Evolutionary conservation across 2,888 invertebrate genomes (phyloP), one percentile per base, ranked within the genome.

Genomic region (Eurois occulta): DNA sequence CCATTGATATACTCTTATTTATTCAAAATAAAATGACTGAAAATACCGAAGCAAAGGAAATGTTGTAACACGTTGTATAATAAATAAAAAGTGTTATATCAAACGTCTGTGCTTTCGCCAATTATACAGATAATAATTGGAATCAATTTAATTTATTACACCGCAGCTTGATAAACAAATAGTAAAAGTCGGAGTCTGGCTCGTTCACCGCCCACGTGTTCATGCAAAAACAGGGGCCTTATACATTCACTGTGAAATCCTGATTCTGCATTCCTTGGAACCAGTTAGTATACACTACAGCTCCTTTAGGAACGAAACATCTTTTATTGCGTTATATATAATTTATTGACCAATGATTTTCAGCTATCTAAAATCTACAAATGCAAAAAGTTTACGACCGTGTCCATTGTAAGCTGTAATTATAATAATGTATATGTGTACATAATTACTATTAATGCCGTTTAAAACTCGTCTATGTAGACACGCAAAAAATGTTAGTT

Each of bases 121-220:
- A 87, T 89, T 88, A 89, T 79, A 85, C 81, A 81, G 71, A 85
- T 86, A 91, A 90, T 89, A 91, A 90, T 89, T 88, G 90, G 82
- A 89, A 84, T 81, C 89, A 87, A 91, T 91, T 88, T 86, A 87
- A 90, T 91, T 89, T 87, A 91, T 91, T 87, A 35, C 21, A 83
- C 81, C 60, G 24, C 75, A 78, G 78, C 79, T 87, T 86, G 89
- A 78, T 88, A 88, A 88, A 91, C 83, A 91, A 91, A 90, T 89
- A 90, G 88, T 89, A 90, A 90, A 90, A 90, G 88, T 87, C 75
- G 72, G 72, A 65, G 77, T 85, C 90, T 86, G 86, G 89, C 90
- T 84, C 87, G 79, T 90, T 87, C 85, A 87, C 87, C 89, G 82
- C 90, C 90, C 87, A 90, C 90, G 83, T 79, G 73, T 65, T 70